These are phyloP conservation scores for Drosophila lacteicornis DNA, from an alignment of 1,140 invertebrate species.

Conservation along the genomic window DNA sequence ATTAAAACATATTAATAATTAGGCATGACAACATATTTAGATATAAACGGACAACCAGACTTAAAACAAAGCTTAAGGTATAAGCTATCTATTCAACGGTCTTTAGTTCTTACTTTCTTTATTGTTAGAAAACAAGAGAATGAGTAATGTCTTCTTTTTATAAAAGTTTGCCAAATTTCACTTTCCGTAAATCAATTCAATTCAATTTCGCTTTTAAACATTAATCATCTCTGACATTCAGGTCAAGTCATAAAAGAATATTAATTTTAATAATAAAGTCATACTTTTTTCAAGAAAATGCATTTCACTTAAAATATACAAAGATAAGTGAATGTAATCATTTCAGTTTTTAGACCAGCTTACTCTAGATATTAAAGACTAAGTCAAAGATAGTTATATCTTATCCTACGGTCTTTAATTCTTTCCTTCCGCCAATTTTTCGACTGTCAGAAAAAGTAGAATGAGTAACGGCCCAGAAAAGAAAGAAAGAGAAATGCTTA, in stretches of 20 bases:
- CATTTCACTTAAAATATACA: not conserved
- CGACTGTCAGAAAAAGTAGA: constrained; percentile 28
- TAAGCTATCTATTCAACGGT: not conserved
- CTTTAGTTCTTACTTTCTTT: not conserved
- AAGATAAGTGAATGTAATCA: not conserved
- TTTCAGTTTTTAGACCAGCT: constrained; percentile 4
- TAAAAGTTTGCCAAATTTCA: not conserved
- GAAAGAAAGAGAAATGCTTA: constrained; percentile 51
- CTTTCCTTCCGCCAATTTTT: constrained; percentile 19
- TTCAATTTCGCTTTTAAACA: not conserved
- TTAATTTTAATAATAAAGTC: not conserved
- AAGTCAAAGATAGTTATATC: constrained; percentile 15
- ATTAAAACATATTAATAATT: not conserved
- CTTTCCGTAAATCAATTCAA: constrained; percentile 2
- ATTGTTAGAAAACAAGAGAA: not conserved
- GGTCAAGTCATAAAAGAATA: no score
- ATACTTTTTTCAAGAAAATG: not conserved
- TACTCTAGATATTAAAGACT: constrained; percentile 6
- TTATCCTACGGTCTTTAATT: constrained; percentile 39
- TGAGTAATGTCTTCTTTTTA: constrained; percentile 1
- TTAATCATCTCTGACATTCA: constrained; percentile 3
- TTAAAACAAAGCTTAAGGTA: constrained; percentile 1
- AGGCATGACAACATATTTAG: not conserved
- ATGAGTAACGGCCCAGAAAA: constrained; percentile 15
- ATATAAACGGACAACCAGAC: not conserved